These are phyloP conservation scores for Meandrusa payeni DNA, from an alignment of 2,888 invertebrate genomes.

Conservation along the genomic window DNA sequence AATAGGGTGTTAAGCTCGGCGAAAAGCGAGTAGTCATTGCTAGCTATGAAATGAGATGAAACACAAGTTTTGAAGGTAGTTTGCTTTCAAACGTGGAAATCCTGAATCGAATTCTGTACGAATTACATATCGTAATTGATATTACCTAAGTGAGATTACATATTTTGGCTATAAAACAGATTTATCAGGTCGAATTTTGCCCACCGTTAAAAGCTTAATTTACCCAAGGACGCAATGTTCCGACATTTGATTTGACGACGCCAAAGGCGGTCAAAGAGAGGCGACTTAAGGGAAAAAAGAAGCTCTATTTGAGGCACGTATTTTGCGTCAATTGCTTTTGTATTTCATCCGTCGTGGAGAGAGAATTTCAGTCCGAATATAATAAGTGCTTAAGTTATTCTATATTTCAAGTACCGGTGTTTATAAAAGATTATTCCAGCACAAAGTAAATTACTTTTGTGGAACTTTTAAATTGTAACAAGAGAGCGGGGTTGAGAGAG, in stretches of 20 bases:
- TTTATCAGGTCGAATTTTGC: conserved; percentile 1
- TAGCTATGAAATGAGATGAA: too few relatives aligned
- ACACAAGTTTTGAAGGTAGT: too few relatives aligned
- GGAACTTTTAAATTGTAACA: conserved; percentile 16
- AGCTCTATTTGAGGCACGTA: conserved; percentile 23
- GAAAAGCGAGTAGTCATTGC: too few relatives aligned
- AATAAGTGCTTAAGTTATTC: conserved; percentile 23
- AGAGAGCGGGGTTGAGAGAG: conserved; percentile 2
- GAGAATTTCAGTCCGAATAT: conserved; percentile 12
- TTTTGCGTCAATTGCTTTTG: conserved; percentile 21
- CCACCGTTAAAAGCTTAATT: conserved; percentile 16
- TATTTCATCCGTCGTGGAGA: conserved; percentile 11
- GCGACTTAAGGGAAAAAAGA: conserved; percentile 11
- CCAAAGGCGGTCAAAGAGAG: conserved; percentile 13
- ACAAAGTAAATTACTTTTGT: conserved; percentile 16
- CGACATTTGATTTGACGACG: conserved; percentile 22
- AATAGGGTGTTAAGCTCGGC: too few relatives aligned
- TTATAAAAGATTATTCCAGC: conserved; percentile 22
- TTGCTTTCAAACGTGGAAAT: too few relatives aligned
- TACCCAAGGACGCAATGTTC: conserved; percentile 5
- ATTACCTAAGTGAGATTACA: too few relatives aligned
- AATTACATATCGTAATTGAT: too few relatives aligned
- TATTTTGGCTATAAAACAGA: too few relatives aligned
- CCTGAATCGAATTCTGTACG: too few relatives aligned
- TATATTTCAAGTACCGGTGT: conserved; percentile 19